phyloP scores from a whole-genome alignment of 2,113 vertebrate genomes.

The Zosterops japonicus region DNA sequence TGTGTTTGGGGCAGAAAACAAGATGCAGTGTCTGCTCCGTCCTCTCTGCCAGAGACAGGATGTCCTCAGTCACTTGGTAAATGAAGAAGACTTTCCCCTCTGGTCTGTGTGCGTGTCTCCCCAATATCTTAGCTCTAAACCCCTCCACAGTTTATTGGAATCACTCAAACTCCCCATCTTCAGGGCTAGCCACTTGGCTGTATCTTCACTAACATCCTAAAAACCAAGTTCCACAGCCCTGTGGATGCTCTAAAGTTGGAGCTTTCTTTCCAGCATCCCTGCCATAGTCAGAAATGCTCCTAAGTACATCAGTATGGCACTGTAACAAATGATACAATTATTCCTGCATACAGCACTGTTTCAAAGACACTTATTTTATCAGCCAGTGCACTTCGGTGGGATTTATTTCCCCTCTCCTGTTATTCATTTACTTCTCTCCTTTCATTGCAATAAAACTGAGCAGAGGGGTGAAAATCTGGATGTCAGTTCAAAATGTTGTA shows the following conservation, averaged over 20 bases:
- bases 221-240: not conserved
- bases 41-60: not conserved
- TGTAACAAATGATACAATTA: constrained; percentile 59
- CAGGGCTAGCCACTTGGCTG: not conserved
- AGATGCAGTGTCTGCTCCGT: not conserved
- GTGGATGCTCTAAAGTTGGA: not conserved
- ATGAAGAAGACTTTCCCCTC: not conserved
- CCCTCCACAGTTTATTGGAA: not conserved
- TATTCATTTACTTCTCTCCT: constrained; percentile 35
- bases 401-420: constrained; percentile 31
- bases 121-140: not conserved
- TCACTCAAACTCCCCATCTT: not conserved
- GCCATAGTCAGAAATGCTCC: not conserved
- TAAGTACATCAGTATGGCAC: constrained; percentile 10
- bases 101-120: not conserved
- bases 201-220: not conserved
- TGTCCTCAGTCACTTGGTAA: not conserved
- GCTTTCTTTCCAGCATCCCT: not conserved
- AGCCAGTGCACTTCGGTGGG: not conserved
- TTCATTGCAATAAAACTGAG: constrained; percentile 17
- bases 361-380: constrained; percentile 48
- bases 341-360: constrained; percentile 43
- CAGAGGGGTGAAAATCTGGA: not conserved
- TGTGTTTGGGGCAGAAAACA: not conserved
- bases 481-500: constrained; percentile 23